Evolutionary conservation across 2,888 invertebrate species (phyloP).

Genomic region (Brachypterus glaber): DNA sequence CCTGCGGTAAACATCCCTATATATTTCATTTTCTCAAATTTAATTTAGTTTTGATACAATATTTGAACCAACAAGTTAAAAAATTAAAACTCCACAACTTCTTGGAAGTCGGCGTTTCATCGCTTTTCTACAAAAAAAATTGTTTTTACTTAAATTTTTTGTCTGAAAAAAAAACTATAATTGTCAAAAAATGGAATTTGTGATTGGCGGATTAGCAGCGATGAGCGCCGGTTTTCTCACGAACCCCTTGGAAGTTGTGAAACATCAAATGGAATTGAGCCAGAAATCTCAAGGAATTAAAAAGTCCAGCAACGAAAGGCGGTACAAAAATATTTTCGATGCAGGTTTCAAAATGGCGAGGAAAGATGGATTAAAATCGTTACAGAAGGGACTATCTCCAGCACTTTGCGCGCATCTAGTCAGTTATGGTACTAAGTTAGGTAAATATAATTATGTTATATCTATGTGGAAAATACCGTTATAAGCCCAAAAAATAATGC

Average conservation of each 20-base stretch:
- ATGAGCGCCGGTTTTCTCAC: slow-evolving; percentile 22
- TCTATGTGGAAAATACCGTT: background rate
- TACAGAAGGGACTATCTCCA: slow-evolving; percentile 22
- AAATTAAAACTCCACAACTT: too few species aligned
- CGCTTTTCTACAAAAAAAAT: too few species aligned
- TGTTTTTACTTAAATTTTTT: too few species aligned
- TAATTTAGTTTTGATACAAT: too few species aligned
- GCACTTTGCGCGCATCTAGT: slow-evolving; percentile 21
- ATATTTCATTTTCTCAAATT: too few species aligned
- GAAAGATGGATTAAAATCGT: slow-evolving; percentile 17
- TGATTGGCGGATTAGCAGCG: slow-evolving; percentile 22
- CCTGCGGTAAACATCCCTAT: too few species aligned
- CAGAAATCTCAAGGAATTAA: slow-evolving; percentile 20
- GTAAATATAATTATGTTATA: slow-evolving; percentile 12
- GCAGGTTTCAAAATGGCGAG: slow-evolving; percentile 18
- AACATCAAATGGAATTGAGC: slow-evolving; percentile 23
- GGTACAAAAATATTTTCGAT: slow-evolving; percentile 16
- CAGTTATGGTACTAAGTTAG: slow-evolving; percentile 22
- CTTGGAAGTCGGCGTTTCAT: too few species aligned
- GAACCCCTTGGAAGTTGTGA: slow-evolving; percentile 20
- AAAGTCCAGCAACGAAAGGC: slow-evolving; percentile 10
- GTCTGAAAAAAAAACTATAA: too few species aligned
- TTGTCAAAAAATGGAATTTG: slow-evolving; percentile 20
- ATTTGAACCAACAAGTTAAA: too few species aligned
- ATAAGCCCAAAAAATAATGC: too few species aligned